Evolutionary conservation across 2,888 invertebrate species (phyloP), one percentile per base, ranked within the genome.

Genomic region (Hirtodrosophila duncani): DNA sequence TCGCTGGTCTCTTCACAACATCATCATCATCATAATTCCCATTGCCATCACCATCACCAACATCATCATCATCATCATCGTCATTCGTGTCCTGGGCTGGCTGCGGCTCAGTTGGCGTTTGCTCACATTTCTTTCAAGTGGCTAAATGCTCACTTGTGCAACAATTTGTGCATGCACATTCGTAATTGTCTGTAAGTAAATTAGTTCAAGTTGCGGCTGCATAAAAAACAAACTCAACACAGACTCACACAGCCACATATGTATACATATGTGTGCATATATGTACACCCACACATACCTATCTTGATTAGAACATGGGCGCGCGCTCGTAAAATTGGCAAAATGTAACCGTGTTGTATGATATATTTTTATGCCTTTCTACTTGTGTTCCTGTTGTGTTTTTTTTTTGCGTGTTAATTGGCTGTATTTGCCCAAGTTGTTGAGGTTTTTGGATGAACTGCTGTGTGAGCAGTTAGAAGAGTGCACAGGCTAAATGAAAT

Each of bases 141-240:
- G 39, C 49, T 44, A 59, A 58, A 58, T 53, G 53, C 11, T 23
- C 34, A 39, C 37, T 51, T 63, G 14, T 45, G 42, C 49, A 17
- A 31, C 45, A 51, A 59, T 67, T 61, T 63, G 38, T 38, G 66
- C 48, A 45, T 55, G 42, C 42, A 43, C 29, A 71, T 58, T 48
- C 46, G 36, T 58, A 61, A 67, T 62, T 71, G 67, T 62, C 45
- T 44, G 62, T 29, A 38, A 45, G 62, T 43, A 52, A 62, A 67
- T 69, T 66, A 69, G 58, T 55, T 26, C 30, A 58, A 67, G 37
- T 44, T 27, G 33, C 29, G 16, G 36, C 9, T 20, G n/a, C 10
- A 4, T 37, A 3, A 16, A 2, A 0, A 41, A 24, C 5, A 9
- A 11, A 21, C 13, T 16, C 10, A 6, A 10, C n/a, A n/a, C n/a